Percentiles rank a stretch among this genome's conserved stretches.
These are phyloP conservation scores for Halesus radiatus DNA, from an alignment of 1,140 invertebrate species.

Conservation along the genomic window DNA sequence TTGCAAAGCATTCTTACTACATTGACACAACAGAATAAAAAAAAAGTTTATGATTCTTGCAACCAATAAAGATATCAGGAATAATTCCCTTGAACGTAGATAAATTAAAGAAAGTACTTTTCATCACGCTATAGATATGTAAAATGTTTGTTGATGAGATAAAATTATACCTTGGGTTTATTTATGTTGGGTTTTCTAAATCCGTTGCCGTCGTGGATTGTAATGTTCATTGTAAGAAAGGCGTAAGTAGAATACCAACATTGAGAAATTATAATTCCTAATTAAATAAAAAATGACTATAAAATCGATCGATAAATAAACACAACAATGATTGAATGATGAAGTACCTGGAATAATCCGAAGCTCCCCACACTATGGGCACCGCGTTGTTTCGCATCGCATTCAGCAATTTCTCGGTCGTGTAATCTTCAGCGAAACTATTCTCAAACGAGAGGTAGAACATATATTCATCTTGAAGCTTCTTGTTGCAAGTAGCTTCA, in stretches of 20 bases:
- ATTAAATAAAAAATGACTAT: too few species aligned
- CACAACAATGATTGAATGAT: too few species aligned
- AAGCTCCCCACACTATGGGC: conserved; percentile 51
- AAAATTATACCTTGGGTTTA: too few species aligned
- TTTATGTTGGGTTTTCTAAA: too few species aligned
- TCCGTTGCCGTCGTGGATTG: too few species aligned
- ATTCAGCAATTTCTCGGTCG: conserved; percentile 68
- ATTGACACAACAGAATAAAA: not conserved
- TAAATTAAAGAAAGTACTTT: too few species aligned
- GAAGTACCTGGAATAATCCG: conserved; percentile 44
- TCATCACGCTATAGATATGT: too few species aligned
- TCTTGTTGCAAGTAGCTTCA: conserved; percentile 63
- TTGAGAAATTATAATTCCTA: too few species aligned
- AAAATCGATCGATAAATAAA: too few species aligned
- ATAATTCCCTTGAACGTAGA: not conserved
- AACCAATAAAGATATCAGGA: not conserved
- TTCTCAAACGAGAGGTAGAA: conserved; percentile 83
- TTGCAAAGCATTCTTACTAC: not conserved
- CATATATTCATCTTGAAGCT: conserved; percentile 71
- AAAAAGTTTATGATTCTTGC: not conserved
- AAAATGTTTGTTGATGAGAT: too few species aligned
- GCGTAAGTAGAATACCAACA: too few species aligned
- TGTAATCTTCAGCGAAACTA: conserved; percentile 73
- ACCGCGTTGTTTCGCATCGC: conserved; percentile 44
- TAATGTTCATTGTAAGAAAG: too few species aligned